Percentiles rank a stretch among this genome's conserved stretches.
Evolutionary conservation across 2,113 vertebrate species (phyloP).

Genomic region (Spea bombifrons): DNA sequence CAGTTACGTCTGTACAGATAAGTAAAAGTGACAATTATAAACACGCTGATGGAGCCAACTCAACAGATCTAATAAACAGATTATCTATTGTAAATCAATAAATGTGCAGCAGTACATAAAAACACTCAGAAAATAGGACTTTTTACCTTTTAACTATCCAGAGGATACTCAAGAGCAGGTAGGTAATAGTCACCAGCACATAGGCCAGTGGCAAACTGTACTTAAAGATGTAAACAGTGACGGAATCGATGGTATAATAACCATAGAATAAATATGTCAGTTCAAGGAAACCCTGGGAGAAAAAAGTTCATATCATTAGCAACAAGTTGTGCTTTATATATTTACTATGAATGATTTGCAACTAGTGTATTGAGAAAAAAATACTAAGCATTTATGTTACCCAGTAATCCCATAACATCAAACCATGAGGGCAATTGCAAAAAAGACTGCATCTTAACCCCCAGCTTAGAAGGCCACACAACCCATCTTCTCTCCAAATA

Average conservation of each 20-base stretch:
- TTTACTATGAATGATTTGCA: background rate
- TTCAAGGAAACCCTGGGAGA: slow-evolving; percentile 86
- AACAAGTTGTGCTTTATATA: background rate
- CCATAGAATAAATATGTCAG: slow-evolving; percentile 92
- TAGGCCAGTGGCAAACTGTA: slow-evolving; percentile 89
- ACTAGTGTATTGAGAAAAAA: background rate
- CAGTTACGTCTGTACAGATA: too few species aligned
- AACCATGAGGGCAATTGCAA: too few species aligned
- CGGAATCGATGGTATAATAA: slow-evolving; percentile 74
- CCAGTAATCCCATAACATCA: too few species aligned
- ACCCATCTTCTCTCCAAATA: too few species aligned
- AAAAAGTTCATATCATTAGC: background rate
- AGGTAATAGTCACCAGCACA: slow-evolving; percentile 78
- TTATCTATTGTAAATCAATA: background rate
- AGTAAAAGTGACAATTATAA: too few species aligned
- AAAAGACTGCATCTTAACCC: too few species aligned
- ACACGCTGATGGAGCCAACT: background rate
- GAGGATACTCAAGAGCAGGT: slow-evolving; percentile 82
- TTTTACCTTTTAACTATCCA: slow-evolving; percentile 91
- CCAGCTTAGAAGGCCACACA: too few species aligned
- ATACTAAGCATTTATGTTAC: background rate
- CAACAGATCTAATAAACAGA: background rate
- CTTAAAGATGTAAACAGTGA: slow-evolving; percentile 57
- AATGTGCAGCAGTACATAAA: background rate
- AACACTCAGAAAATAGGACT: background rate